Evolutionary conservation across 2,113 vertebrate species (phyloP).

Genomic region (Silurus glanis): DNA sequence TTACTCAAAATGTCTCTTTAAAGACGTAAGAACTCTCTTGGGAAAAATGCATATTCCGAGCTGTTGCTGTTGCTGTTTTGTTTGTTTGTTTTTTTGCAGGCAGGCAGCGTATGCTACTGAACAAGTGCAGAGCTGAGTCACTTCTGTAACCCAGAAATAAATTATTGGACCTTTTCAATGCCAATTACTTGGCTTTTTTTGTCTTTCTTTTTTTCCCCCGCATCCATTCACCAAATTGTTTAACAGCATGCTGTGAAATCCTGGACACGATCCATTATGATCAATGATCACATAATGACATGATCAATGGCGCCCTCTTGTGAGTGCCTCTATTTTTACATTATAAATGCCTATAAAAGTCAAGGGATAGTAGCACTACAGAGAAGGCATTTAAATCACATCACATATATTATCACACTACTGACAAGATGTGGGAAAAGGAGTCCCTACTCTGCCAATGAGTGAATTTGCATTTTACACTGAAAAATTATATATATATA

Average conservation of each 20-base stretch:
- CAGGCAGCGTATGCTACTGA: neutral
- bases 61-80: too few species aligned
- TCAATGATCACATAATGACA: too few species aligned
- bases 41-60: too few species aligned
- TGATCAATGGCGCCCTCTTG: neutral
- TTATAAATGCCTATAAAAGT: neutral
- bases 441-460: neutral
- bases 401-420: neutral
- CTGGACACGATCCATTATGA: neutral
- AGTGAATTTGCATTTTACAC: neutral
- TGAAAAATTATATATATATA: neutral
- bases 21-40: too few species aligned
- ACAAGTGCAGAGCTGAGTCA: neutral
- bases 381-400: neutral
- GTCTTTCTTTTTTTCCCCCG: neutral
- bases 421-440: neutral
- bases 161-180: neutral
- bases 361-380: neutral
- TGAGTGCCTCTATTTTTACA: neutral
- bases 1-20: neutral
- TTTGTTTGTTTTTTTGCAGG: neutral
- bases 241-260: neutral
- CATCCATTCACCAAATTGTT: neutral
- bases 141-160: neutral
- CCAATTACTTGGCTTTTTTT: too few species aligned